Conservation (phyloP, 2,113 vertebrate genomes). For the Paradoxurus hermaphroditus region DNA sequence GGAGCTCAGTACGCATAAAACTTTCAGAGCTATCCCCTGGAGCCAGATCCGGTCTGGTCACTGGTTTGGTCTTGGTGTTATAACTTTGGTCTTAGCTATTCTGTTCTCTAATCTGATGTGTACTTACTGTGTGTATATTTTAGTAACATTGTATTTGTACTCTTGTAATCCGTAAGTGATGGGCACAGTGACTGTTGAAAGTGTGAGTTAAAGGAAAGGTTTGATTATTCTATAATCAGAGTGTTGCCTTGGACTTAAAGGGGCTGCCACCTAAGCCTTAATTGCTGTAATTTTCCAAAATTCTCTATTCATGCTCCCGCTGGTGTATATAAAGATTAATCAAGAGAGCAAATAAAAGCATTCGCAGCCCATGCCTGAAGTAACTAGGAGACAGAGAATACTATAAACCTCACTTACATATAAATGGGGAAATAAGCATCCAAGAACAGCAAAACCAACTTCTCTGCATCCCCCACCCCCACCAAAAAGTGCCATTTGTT, state of each 20-base stretch:
- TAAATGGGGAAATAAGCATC: background rate
- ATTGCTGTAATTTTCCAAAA: background rate
- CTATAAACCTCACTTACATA: background rate
- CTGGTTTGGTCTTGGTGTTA: background rate
- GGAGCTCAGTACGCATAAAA: background rate
- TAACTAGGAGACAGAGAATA: background rate
- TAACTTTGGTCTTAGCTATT: background rate
- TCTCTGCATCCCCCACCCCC: rapidly evolving
- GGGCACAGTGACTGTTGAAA: background rate
- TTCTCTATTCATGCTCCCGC: background rate
- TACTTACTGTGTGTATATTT: background rate
- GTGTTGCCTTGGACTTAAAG: background rate
- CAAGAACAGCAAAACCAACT: background rate
- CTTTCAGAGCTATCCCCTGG: background rate
- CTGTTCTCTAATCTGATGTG: background rate
- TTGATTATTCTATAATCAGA: background rate
- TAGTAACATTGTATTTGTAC: background rate
- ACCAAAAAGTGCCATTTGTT: background rate
- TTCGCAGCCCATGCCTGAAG: background rate
- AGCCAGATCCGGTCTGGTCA: background rate
- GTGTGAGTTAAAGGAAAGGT: background rate
- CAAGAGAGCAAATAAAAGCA: background rate
- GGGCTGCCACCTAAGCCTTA: background rate
- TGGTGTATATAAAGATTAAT: background rate
- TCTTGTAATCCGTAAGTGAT: background rate